Evolutionary conservation across 2,888 invertebrate genomes (phyloP), one percentile per base, ranked within the genome.

Genomic region (Penaeus monodon): DNA sequence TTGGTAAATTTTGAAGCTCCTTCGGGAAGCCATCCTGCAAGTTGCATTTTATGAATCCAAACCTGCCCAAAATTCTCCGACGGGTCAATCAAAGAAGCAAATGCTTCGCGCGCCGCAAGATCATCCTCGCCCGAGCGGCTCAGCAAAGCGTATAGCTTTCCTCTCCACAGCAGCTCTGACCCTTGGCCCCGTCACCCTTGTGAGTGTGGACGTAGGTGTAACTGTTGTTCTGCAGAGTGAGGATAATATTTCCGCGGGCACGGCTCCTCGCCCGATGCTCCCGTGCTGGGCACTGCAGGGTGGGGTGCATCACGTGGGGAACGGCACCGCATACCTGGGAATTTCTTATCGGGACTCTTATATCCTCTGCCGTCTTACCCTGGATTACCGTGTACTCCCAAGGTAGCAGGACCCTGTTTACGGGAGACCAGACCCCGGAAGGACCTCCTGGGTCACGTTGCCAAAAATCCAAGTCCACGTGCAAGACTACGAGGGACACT

Each of bases 401-500:
- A 79, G 73, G 63, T 73, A 64, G 33, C 85, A 85, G 14, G 74
- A 80, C 17, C 57, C 57, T 17, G 3, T n/a, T 17, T 57, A 4
- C 57, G 57, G 57, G 17, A 57, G 17, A 57, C 10, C 17, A 57
- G 57, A 57, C 17, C 17, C 3, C 57, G 57, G 4, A 57, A 57
- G 57, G 57, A 20, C 57, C 17, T 57, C 70, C n/a, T 49, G 27
- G 0, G 80, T 79, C 20, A 74, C n/a, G 27, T 73, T 85, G n/a
- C 80, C 85, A n/a, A 17, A 79, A 49, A 27, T n/a, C 12, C 2
- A 85, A 68, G 49, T 84, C 88, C 29, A 88, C n/a, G 68, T 85
- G 64, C 7, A 85, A 65, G 57, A 82, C 70, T 82, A 77, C 10
- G 63, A 78, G 33, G 81, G 64, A 70, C 86, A 86, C 33, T 64